phyloP scores from a whole-genome alignment of 2,888 invertebrate species.

The Leuctra nigra region DNA sequence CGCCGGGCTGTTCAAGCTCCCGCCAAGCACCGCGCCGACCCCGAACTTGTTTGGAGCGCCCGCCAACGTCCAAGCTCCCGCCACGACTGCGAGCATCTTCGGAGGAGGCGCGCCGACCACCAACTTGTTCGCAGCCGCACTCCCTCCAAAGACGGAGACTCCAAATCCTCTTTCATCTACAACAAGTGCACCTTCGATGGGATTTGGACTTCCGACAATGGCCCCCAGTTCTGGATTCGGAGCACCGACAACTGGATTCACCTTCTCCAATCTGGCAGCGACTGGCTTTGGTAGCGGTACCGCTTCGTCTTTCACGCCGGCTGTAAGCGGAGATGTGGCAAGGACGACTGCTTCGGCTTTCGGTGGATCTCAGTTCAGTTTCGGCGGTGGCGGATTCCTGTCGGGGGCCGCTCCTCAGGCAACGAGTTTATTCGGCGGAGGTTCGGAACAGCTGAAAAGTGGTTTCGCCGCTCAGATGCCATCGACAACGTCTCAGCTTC shows the following conservation, averaged over 20 bases:
- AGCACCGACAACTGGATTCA: not conserved
- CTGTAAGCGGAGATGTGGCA: not conserved
- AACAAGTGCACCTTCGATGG: no score
- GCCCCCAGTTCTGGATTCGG: no score
- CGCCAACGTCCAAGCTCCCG: not conserved
- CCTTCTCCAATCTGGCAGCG: not conserved
- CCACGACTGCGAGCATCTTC: constrained; percentile 18
- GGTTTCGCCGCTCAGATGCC: not conserved
- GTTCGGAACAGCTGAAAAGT: not conserved
- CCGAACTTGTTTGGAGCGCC: not conserved
- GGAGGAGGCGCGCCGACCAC: not conserved
- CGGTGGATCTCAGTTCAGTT: not conserved
- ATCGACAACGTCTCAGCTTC: not conserved
- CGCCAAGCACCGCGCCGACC: no score
- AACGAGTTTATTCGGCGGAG: not conserved
- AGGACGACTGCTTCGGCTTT: not conserved
- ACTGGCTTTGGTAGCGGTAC: not conserved
- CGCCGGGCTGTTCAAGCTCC: no score
- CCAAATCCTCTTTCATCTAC: constrained; percentile 15
- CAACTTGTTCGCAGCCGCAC: not conserved
- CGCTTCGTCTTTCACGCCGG: not conserved
- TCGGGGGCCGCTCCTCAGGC: not conserved
- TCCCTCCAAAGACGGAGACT: not conserved
- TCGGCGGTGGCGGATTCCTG: not conserved
- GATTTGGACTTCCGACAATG: no score